Evolutionary conservation across 2,113 vertebrate genomes (phyloP), one percentile per base, ranked within the genome.

Genomic region (Athene noctua): DNA sequence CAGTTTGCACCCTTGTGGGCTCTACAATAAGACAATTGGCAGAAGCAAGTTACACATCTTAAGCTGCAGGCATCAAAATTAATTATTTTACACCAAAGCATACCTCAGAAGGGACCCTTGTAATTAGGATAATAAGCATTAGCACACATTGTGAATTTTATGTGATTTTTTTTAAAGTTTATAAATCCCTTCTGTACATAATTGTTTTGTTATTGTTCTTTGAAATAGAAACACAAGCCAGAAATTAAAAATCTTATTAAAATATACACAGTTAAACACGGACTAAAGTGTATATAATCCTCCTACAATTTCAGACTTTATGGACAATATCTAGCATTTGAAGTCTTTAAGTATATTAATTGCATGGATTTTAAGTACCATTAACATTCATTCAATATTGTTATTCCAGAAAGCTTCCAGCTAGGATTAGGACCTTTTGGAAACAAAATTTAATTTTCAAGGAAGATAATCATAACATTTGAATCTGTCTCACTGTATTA

Each of bases 121-220:
- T 96, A 96, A 96, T 96, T 96, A 95, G 72, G 68, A 95, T 94
- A 96, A 96, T 94, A 86, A 97, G 72, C 92, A 94, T 90, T 88
- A 95, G 54, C 32, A n/a, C 46, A 78, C 11, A 71, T 87, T 21
- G 20, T 86, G 74, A 95, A 94, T 95, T 91, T 95, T 95, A 93
- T 58, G 44, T 54, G 46, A 3, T 40, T 22, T 86, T 44, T 92
- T 85, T 94, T 92, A 29, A 80, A 61, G 67, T 96, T 96, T 88
- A 92, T 80, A 97, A 90, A 97, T 93, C 91, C 90, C 91, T 75
- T 94, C 84, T 86, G 92, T 51, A 88, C 1, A 7, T 68, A 95
- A 90, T 74, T 77, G 34, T 49, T 94, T 70, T 81, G 30, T 92
- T 94, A 70, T 62, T 95, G 81, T 51, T 88, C 58, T 80, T 80